Conservation (phyloP, 1,140 invertebrate genomes). For the Carposina sasakii region DNA sequence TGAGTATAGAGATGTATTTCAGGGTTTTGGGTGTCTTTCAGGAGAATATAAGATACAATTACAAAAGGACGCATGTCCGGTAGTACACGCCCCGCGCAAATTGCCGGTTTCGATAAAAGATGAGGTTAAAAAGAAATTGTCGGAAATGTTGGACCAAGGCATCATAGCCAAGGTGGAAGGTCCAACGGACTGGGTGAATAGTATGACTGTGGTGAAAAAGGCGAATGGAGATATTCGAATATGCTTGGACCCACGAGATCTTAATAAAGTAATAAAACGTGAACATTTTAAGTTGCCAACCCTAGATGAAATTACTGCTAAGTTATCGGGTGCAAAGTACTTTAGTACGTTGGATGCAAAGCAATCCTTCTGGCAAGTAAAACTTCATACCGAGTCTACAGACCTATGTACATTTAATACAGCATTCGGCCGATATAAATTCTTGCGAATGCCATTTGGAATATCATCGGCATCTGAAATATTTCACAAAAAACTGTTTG, state of each 20-base stretch:
- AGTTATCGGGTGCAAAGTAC: background rate
- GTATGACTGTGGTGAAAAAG: constrained; percentile 60
- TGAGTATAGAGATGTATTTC: constrained; percentile 6
- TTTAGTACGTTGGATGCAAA: background rate
- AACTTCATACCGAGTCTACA: constrained; percentile 24
- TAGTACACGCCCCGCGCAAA: constrained; percentile 7
- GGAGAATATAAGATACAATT: constrained; percentile 6
- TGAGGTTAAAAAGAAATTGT: constrained; percentile 1
- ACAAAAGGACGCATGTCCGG: background rate
- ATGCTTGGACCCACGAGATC: constrained; percentile 5
- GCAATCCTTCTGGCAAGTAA: constrained; percentile 21
- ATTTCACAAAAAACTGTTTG: constrained; percentile 7
- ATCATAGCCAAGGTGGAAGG: constrained; percentile 16
- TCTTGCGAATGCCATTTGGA: constrained; percentile 8
- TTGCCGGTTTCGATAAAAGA: constrained; percentile 1
- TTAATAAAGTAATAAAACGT: background rate
- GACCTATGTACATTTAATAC: constrained; percentile 55
- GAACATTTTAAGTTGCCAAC: constrained; percentile 22
- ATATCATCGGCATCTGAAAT: constrained; percentile 8
- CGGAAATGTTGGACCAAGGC: background rate
- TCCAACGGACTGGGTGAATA: constrained; percentile 52
- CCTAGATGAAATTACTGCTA: constrained; percentile 11
- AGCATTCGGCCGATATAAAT: constrained; percentile 31
- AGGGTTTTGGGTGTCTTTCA: constrained; percentile 4
- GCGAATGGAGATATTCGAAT: constrained; percentile 25